Evolutionary conservation across 2,888 invertebrate species (phyloP).

Genomic region (Oligia latruncula): DNA sequence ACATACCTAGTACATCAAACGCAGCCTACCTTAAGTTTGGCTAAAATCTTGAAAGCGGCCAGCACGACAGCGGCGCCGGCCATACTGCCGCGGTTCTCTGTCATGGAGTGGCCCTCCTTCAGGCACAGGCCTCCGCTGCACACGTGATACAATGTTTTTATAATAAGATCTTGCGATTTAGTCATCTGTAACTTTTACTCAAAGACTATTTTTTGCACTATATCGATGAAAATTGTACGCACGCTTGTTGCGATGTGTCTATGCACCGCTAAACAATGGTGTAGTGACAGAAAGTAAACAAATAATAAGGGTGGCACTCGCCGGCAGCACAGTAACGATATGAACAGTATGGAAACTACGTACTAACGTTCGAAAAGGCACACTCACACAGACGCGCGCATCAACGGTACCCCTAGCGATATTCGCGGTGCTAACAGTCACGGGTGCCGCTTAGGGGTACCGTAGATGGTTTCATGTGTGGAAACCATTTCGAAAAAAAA

Average conservation of each 20-base stretch:
- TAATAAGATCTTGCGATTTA: neutral
- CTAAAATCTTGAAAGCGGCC: conserved; percentile 92
- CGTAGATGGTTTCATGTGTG: too few species aligned
- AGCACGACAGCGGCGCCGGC: conserved; percentile 95
- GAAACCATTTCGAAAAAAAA: too few species aligned
- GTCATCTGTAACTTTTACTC: neutral
- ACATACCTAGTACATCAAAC: too few species aligned
- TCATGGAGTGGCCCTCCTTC: conserved; percentile 91
- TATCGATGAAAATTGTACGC: neutral
- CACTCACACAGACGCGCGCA: too few species aligned
- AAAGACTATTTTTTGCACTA: neutral
- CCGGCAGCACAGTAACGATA: neutral
- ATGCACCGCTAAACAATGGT: neutral
- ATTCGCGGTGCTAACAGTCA: too few species aligned
- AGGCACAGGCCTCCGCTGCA: conserved; percentile 93
- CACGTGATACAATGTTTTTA: neutral
- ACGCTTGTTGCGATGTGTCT: neutral
- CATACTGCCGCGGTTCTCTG: conserved; percentile 94
- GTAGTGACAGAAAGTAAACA: neutral
- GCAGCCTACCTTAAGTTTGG: conserved; percentile 90
- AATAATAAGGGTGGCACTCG: neutral
- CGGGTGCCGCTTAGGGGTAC: too few species aligned
- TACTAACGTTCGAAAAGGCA: too few species aligned
- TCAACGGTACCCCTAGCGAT: too few species aligned
- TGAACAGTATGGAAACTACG: too few species aligned